A percentile compares a stretch with the other conserved stretches of the same genome.
phyloP scores from a whole-genome alignment of 2,888 invertebrate species.

The Masnerella sp. region DNA sequence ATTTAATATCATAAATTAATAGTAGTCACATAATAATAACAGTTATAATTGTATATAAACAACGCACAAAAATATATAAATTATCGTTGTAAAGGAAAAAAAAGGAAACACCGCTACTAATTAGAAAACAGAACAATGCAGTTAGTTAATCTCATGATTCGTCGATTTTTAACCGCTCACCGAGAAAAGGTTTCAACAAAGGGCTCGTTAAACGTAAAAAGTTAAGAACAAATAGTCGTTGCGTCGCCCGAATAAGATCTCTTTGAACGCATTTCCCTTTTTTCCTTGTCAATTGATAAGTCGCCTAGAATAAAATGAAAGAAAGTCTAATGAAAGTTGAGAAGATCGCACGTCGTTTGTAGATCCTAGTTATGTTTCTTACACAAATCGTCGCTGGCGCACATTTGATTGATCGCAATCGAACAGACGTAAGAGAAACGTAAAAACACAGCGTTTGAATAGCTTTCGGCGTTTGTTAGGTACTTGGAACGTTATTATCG shows the following conservation, averaged over 20 bases:
- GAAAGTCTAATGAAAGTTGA: neutral
- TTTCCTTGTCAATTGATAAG: constrained; percentile 52
- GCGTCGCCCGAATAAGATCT: constrained; percentile 14
- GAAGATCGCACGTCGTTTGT: constrained; percentile 23
- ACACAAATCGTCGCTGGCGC: constrained; percentile 38
- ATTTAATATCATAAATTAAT: constrained; percentile 58
- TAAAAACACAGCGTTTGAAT: constrained; percentile 57
- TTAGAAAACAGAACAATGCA: constrained; percentile 37
- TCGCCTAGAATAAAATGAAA: constrained; percentile 21
- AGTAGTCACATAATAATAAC: constrained; percentile 55
- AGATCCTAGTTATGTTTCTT: constrained; percentile 11
- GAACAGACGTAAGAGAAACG: constrained; percentile 46
- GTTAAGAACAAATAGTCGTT: neutral
- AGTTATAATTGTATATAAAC: constrained; percentile 54
- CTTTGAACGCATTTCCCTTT: constrained; percentile 22
- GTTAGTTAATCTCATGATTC: constrained; percentile 51
- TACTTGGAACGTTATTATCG: constrained; percentile 54
- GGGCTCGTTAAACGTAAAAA: constrained; percentile 6
- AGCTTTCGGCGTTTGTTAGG: constrained; percentile 59
- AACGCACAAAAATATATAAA: constrained; percentile 59
- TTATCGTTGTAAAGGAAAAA: constrained; percentile 47
- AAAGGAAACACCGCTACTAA: constrained; percentile 29
- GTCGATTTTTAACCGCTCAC: constrained; percentile 24
- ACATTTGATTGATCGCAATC: constrained; percentile 51
- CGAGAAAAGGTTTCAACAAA: constrained; percentile 1